Percentiles rank a stretch among this genome's conserved stretches.
These are phyloP conservation scores for Coilia nasus DNA, from an alignment of 2,797 vertebrate species.

Conservation along the genomic window DNA sequence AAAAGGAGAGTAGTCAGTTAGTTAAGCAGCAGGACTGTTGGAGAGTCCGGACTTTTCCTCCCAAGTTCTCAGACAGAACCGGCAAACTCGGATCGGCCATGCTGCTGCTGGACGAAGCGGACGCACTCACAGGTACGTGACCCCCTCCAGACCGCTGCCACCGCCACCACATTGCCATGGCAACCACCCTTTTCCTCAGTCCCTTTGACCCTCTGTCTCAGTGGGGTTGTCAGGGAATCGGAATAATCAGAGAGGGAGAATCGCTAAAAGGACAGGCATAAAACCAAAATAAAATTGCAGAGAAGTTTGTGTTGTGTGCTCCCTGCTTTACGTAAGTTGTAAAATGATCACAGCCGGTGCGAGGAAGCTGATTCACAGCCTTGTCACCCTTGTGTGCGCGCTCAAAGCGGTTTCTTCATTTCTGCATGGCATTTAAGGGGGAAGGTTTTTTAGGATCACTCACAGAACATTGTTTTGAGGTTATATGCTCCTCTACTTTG, in stretches of 20 bases:
- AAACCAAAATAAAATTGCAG: constrained; percentile 15
- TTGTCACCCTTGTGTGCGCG: neutral
- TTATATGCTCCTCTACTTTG: neutral
- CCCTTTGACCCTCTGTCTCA: neutral
- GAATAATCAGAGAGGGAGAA: neutral
- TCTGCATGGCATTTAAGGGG: neutral
- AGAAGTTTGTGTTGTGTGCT: neutral
- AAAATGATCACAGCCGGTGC: neutral
- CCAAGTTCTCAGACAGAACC: neutral
- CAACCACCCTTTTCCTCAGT: constrained; percentile 31
- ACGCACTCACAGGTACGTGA: constrained; percentile 69
- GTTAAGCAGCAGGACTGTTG: neutral
- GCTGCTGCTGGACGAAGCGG: constrained; percentile 71
- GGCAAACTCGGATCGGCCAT: constrained; percentile 52
- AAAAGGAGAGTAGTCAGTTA: neutral
- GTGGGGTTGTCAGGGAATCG: neutral
- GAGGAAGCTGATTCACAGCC: neutral
- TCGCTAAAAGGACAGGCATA: constrained; percentile 28
- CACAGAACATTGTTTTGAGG: neutral
- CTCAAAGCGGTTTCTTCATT: neutral
- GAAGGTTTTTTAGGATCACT: neutral
- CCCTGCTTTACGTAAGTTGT: neutral
- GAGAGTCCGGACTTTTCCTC: neutral
- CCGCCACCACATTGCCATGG: neutral
- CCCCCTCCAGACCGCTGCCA: neutral